phyloP scores from a whole-genome alignment of 2,888 invertebrate genomes.

The Standfussiana lucernea region DNA sequence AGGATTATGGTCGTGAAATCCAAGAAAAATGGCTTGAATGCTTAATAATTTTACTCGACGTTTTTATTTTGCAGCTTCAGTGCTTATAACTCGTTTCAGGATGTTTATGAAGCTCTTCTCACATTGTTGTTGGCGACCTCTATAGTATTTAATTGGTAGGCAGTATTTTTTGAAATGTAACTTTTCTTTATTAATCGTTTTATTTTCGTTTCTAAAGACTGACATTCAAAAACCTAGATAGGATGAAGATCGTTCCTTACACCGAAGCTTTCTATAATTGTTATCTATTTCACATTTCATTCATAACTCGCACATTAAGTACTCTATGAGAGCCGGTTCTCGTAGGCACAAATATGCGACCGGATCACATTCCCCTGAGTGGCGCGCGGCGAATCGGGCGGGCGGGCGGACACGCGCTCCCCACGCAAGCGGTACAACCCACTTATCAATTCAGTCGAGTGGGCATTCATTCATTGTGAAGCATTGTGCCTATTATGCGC shows the following conservation, averaged over 20 bases:
- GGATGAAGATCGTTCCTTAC: background rate
- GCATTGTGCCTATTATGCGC: conserved; percentile 87
- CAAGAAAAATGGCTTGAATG: background rate
- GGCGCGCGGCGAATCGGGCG: conserved; percentile 70
- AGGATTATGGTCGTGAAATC: background rate
- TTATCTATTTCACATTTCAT: conserved; percentile 14
- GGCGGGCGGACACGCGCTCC: conserved; percentile 78
- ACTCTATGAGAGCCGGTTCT: conserved; percentile 48
- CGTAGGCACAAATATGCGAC: conserved; percentile 61
- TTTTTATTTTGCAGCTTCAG: background rate
- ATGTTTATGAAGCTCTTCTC: background rate
- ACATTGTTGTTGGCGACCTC: background rate
- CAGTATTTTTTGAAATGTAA: background rate
- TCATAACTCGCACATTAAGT: background rate
- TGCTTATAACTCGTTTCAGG: background rate
- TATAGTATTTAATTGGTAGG: background rate
- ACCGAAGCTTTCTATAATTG: background rate
- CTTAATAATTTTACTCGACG: background rate
- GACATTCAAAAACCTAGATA: background rate
- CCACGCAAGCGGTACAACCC: conserved; percentile 84
- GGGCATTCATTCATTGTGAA: conserved; percentile 89
- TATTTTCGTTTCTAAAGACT: background rate
- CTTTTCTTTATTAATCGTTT: background rate
- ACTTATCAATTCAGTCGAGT: conserved; percentile 90
- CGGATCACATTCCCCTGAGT: conserved; percentile 33